Conservation (phyloP, 1,140 invertebrate species). For the Patella vulgata region DNA sequence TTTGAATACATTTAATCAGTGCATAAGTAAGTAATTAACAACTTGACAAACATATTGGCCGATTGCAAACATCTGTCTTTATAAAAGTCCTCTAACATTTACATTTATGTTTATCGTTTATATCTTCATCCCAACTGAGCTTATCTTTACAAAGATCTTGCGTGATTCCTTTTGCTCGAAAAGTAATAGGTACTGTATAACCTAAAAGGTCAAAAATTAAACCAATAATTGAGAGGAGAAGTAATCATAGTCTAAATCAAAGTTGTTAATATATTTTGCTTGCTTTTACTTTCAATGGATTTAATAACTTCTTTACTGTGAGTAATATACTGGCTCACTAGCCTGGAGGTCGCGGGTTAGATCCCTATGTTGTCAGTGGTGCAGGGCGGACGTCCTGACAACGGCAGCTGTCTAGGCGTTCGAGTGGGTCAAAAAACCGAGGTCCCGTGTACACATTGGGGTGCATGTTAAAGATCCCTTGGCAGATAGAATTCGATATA, state of each 20-base stretch:
- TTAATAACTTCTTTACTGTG: constrained; percentile 10
- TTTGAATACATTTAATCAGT: no score
- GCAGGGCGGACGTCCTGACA: no score
- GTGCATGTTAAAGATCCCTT: no score
- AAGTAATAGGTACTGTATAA: constrained; percentile 17
- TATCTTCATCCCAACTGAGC: constrained; percentile 23
- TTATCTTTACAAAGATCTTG: constrained; percentile 21
- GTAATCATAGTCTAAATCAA: constrained; percentile 7
- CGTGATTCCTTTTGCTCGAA: constrained; percentile 23
- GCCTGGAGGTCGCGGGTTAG: no score
- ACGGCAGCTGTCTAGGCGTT: no score
- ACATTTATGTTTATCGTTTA: constrained; percentile 1
- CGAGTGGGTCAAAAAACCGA: no score
- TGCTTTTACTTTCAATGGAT: not conserved
- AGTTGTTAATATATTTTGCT: not conserved
- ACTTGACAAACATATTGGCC: constrained; percentile 7
- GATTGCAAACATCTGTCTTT: constrained; percentile 26
- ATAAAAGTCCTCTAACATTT: constrained; percentile 16
- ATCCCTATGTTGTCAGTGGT: no score
- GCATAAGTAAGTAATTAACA: no score
- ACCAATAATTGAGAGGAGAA: constrained; percentile 19
- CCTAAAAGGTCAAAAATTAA: constrained; percentile 37
- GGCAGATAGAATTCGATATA: no score
- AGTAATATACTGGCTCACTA: not conserved
- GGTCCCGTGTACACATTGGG: no score